These are phyloP conservation scores for Metallyticus violacea DNA, from an alignment of 2,888 invertebrate species.

Conservation along the genomic window DNA sequence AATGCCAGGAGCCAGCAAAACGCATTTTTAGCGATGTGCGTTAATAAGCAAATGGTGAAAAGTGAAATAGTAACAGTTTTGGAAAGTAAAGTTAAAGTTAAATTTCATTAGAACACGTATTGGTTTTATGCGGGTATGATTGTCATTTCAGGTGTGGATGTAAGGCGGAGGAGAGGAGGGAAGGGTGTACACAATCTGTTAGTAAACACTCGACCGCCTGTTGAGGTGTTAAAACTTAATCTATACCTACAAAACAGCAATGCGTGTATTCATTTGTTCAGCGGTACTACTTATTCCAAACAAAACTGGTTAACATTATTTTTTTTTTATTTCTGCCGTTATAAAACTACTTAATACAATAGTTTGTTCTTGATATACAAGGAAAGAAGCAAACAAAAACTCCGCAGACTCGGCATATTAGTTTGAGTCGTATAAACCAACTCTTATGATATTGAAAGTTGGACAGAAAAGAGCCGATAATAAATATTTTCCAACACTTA, in stretches of 20 bases:
- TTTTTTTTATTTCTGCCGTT: too few species aligned
- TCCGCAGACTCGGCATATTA: too few species aligned
- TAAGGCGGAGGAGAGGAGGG: not conserved
- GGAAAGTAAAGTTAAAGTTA: not conserved
- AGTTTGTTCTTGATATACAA: too few species aligned
- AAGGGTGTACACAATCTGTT: constrained; percentile 5
- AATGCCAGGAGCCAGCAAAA: not conserved
- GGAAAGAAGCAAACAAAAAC: too few species aligned
- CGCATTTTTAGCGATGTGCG: not conserved
- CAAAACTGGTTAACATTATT: too few species aligned
- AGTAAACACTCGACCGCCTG: not conserved
- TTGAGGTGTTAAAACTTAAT: not conserved
- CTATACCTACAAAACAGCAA: not conserved
- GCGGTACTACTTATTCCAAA: not conserved
- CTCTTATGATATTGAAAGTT: too few species aligned
- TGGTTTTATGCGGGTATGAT: not conserved
- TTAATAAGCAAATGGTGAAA: not conserved
- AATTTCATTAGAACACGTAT: not conserved
- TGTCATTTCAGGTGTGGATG: not conserved
- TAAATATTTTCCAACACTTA: too few species aligned
- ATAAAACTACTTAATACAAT: too few species aligned
- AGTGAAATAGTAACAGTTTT: not conserved
- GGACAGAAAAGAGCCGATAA: too few species aligned
- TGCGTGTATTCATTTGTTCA: not conserved
- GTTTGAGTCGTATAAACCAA: too few species aligned